A percentile compares a stretch with the other conserved stretches of the same genome.
phyloP scores from a whole-genome alignment of 92 coral and sea anemone species.

The Porites evermanni region DNA sequence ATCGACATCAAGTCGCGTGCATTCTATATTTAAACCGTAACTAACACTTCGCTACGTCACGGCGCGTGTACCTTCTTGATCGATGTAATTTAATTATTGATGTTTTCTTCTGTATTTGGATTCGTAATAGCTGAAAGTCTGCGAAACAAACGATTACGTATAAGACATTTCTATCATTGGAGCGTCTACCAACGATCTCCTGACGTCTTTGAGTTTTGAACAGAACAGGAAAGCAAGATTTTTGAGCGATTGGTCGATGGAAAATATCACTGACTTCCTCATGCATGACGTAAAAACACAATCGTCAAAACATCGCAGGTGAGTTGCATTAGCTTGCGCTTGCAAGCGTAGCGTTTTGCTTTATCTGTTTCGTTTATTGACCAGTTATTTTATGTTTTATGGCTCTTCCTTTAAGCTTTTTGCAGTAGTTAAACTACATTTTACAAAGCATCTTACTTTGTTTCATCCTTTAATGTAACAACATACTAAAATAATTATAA shows the following conservation, averaged over 20 bases:
- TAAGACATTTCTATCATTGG: neutral
- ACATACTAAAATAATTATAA: no score
- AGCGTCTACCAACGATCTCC: neutral
- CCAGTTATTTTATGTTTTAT: no score
- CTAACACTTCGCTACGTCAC: neutral
- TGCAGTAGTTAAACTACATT: no score
- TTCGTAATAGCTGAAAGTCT: neutral
- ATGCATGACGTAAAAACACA: neutral
- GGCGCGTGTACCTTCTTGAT: neutral
- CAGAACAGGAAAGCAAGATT: neutral
- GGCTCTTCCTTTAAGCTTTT: no score
- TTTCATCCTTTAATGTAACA: no score
- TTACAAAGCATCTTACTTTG: no score
- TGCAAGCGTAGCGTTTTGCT: no score
- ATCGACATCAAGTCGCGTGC: no score
- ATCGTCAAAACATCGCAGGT: constrained; percentile 20
- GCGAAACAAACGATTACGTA: neutral
- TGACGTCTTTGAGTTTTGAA: neutral
- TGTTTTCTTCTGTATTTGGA: constrained; percentile 1
- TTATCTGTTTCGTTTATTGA: no score
- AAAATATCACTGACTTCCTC: neutral
- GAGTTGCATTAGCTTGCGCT: neutral
- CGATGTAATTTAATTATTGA: neutral
- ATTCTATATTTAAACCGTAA: no score
- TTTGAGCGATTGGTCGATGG: neutral